Base-by-base conservation (phyloP, 2,113 vertebrate genomes). In the Thomomys bottae region DNA sequence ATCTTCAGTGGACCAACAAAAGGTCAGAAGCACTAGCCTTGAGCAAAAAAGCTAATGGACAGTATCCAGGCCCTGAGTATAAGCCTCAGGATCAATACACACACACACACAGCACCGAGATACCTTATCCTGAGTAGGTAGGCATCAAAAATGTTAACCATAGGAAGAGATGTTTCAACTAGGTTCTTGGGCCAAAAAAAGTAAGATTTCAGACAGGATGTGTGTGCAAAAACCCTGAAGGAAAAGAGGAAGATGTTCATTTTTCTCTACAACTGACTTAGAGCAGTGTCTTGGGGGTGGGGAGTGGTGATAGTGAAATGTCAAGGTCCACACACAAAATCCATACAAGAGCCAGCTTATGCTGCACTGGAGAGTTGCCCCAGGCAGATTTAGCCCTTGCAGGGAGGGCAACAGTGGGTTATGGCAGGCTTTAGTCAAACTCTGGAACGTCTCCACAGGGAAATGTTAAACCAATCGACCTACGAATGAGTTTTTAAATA, bases 101-200 rank as follows among this genome's bases (percentile, higher is more conserved):
- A 45, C 45, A 45, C 45, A 45, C 45, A 45, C 45, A 45, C 45
- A 45, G 45, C 6, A 11, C 45, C 6, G 6, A 11, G 45, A 45
- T 45, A 45, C 11, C 45, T 45, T 45, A 45, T 45, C 24, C 64
- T 68, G 14, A 23, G 71, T 26, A 20, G 34, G 4, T 4, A n/a
- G 34, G 32, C 0, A 8, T 42, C 86, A 86, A 79, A 61, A 92
- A 87, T 64, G 45, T 84, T 59, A 82, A 59, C 61, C 49, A 67
- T 76, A 42, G 63, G 91, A 94, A 93, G 30, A 64, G 34, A 63
- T 76, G 49, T 20, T 73, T 73, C 89, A 89, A 49, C 36, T 90
- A 32, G 20, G 63, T 87, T 91, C 59, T 71, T 73, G 45, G 45
- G 83, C 67, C 79, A 80, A 88, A 83, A 45, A 67, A 95, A 61